Base-by-base conservation (phyloP, 2,888 invertebrate genomes). In the Eupithecia dodoneata region DNA sequence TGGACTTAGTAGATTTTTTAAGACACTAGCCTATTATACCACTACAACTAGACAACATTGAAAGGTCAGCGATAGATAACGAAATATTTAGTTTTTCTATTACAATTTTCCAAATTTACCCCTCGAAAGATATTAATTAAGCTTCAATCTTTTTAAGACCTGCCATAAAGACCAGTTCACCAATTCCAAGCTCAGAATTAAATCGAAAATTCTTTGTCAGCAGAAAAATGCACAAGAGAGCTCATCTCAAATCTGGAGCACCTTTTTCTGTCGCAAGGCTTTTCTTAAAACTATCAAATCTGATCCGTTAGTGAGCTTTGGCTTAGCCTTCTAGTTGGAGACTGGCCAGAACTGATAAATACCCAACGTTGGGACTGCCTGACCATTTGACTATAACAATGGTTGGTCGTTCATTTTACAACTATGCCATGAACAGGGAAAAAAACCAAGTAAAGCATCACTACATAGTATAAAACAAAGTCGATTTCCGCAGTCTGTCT, bases 281-380 rank as follows among this genome's bases (percentile, higher is more conserved):
- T 63, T 63, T 30, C 70, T 70, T 18, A 12, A 66, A 45, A 47
- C 18, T 70, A 47, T 70, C 47, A 12, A 45, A 70, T n/a, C n/a
- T 18, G n/a, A 45, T 47, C 10, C 30, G n/a, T 44, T 70, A 5
- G 47, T 44, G 5, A 13, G 47, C 18, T 59, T 9, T 18, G 55
- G 3, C 18, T 59, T 59, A 59, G 55, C n/a, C n/a, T 59, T 13
- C 44, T 45, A 69, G 30, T 66, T 66, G 66, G 66, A 66, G 15
- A 15, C 15, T 42, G 13, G 66, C 66, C 66, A 66, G 6, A 66
- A 10, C 66, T 66, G 66, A 42, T 66, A 66, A 15, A 42, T 66
- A 4, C 0, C 4, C 30, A 4, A 30, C 63, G 18, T 59, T 59
- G 18, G 59, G 3, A 18, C 63, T 63, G 30, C n/a, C 52, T 52